Base-by-base conservation (phyloP, 2,797 vertebrate genomes). In the Brachyalestes nurse region DNA sequence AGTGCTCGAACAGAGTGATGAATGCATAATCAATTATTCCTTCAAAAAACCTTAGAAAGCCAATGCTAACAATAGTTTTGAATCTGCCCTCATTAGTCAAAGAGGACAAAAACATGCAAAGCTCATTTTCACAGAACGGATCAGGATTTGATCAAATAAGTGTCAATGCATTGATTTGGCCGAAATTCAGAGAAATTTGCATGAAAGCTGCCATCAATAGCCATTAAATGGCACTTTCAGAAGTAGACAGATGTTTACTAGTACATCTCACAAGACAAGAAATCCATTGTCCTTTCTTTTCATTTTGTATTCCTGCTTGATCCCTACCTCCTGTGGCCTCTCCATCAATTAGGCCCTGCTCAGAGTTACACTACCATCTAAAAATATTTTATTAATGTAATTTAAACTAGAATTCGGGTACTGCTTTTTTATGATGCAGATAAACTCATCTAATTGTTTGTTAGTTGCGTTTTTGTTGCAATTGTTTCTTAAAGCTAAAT, bases 181-280 rank as follows among this genome's bases (percentile, higher is more conserved):
- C 47, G n/a, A 80, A 88, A 93, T 88, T 88, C 86, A 90, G 90
- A 45, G 4, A 21, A 45, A 67, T 91, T 86, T 88, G 89, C 88
- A 87, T 92, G 91, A 91, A 88, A 93, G 92, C 88, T 88, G 86
- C 34, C 17, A 80, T 90, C 85, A 57, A 89, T 88, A 87, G 87
- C 90, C 90, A 91, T 93, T 91, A 91, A 91, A 88, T 82, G 88
- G 25, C 55, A 86, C 89, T 92, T 90, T 90, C 85, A 91, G 88
- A 88, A 92, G 45, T 10, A 86, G 90, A 90, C 87, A 87, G 87
- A 84, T 86, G 65, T 92, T 91, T 90, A 88, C 90, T 89, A 89
- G 88, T 92, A 92, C 86, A 91, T 93, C 91, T 93, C 86, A 72
- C 83, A 88, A 82, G 90, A 87, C 91, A 93, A 88, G 84, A 93